Conservation (phyloP, 37 sponge, comb jelly and placozoan species). For the Chondrilla cf. caribensis region DNA sequence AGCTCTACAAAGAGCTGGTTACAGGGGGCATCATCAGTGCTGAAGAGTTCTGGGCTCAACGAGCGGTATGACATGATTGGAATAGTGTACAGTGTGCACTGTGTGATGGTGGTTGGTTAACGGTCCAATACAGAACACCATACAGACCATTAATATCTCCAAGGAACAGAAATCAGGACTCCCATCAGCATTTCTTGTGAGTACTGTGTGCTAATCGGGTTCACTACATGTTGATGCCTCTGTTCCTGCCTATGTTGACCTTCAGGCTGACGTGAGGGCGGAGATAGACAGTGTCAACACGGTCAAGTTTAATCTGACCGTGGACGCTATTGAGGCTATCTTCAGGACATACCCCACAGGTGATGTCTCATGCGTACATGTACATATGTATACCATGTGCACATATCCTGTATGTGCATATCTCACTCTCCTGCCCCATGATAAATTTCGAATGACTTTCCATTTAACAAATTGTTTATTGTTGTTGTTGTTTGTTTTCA, state of each 20-base stretch:
- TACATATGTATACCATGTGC: too few species aligned
- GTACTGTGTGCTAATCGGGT: constrained; percentile 6
- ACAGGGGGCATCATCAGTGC: constrained; percentile 65
- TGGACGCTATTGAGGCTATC: constrained; percentile 71
- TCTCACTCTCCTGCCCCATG: too few species aligned
- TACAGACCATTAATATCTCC: too few species aligned
- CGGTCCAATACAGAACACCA: too few species aligned
- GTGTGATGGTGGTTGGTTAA: too few species aligned
- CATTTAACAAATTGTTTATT: neutral
- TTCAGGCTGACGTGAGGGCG: constrained; percentile 77
- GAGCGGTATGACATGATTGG: neutral
- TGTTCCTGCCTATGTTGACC: neutral
- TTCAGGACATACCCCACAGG: constrained; percentile 88
- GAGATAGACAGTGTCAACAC: constrained; percentile 71
- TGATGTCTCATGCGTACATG: constrained; percentile 18
- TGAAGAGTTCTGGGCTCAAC: constrained; percentile 89
- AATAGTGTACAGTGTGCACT: too few species aligned
- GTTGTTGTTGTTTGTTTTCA: too few species aligned
- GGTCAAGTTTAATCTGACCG: constrained; percentile 67
- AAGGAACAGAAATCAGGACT: constrained; percentile 55
- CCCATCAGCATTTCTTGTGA: constrained; percentile 81
- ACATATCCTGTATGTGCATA: neutral
- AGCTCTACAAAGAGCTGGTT: constrained; percentile 86
- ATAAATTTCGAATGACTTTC: too few species aligned
- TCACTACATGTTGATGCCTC: neutral